Conservation (phyloP, 2,113 vertebrate species). For the Diadophis punctatus region DNA sequence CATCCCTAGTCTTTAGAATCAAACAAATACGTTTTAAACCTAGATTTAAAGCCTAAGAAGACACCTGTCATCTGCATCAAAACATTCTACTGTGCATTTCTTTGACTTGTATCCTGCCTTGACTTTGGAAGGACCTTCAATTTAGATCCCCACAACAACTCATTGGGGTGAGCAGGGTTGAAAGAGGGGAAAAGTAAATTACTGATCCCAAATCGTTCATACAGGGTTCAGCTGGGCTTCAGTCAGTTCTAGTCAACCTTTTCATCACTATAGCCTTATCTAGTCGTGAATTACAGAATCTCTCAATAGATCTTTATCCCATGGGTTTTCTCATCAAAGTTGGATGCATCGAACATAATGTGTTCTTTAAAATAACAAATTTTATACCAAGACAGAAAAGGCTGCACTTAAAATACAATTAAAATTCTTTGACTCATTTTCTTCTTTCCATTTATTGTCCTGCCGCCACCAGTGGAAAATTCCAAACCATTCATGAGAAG, state of each 20-base stretch:
- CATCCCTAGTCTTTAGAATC: neutral
- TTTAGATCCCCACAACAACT: neutral
- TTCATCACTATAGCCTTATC: neutral
- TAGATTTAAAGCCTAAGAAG: neutral
- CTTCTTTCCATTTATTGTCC: constrained; percentile 36
- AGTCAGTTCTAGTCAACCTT: neutral
- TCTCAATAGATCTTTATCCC: neutral
- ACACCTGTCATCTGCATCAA: neutral
- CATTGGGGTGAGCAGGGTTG: neutral
- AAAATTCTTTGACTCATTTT: constrained; percentile 17
- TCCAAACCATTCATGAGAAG: constrained; percentile 32
- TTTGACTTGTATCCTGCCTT: neutral
- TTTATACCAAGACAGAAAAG: constrained; percentile 27
- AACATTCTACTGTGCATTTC: neutral
- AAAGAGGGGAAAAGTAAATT: neutral
- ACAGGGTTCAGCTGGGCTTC: neutral
- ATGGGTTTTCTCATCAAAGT: neutral
- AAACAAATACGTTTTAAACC: neutral
- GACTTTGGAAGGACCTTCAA: neutral
- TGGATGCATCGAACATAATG: neutral
- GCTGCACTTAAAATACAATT: neutral
- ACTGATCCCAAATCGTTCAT: neutral
- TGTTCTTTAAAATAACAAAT: constrained; percentile 1
- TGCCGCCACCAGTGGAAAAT: constrained; percentile 45
- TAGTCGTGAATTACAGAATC: neutral